Base-by-base conservation (phyloP, 1,140 invertebrate genomes). In the Diprion similis region DNA sequence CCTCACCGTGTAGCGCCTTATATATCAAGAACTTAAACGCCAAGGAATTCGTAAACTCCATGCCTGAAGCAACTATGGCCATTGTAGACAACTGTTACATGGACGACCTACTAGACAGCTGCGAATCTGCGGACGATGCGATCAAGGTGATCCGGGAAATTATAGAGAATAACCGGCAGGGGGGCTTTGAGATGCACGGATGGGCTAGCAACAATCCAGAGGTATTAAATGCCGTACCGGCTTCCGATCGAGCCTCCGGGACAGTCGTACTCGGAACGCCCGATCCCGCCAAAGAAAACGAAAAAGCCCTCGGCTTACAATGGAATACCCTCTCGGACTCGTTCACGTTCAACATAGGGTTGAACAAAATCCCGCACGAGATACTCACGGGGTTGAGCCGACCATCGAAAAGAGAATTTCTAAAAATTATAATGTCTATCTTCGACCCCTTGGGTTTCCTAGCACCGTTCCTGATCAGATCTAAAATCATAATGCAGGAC, bases 381-480 rank as follows among this genome's bases (percentile, higher is more conserved):
- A n/a, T 73, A 6, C 7, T 68, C 9, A 9, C 8, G 8, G 13
- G 67, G 17, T 15, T 15, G 9, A 59, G 47, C 13, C 59, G 10
- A 51, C 81, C 80, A 1, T 81, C 82, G 1, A 86, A 87, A 69
- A 24, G 82, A 17, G 71, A 80, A 37, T 71, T 84, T 18, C 69
- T 85, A 1, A 71, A 78, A 1, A 70, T 82, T 0, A 78, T 84
- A 0, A 78, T 83, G 78, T 73, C 77, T 13, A 75, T 87, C 24
- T 88, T 82, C 76, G 86, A 88, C 72, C 82, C 84, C 7, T 75
- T 84, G 10, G 86, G 86, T 15, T 82, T 85, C 59, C 46, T 88
- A 8, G 69, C 81, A 4, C 83, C 86, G 9, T 82, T 84, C 47
- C 79, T 74, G 13, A 81, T 87, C 37, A 79, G 78, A 48, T 66